Evolutionary conservation across 2,113 vertebrate species (phyloP), one percentile per base, ranked within the genome.

Genomic region (Peucedramus taeniatus): DNA sequence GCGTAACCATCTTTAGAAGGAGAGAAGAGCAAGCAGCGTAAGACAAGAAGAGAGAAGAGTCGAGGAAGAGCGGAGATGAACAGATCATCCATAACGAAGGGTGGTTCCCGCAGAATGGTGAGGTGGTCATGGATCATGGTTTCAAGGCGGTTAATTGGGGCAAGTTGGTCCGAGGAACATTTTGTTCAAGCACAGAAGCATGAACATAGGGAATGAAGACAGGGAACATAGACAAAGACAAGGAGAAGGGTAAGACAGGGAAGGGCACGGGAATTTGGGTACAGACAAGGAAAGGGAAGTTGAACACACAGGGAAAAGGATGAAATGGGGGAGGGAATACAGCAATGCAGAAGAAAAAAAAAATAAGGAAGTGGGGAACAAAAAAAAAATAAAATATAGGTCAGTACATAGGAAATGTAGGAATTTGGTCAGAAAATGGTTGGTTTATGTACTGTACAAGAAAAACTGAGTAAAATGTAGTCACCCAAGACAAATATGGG

Each of bases 61-160:
- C 99, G 99, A 99, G 99, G 99, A 99, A 99, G 98, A 99, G 98
- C 99, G 98, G 98, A 99, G 99, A 99, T 99, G 99, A 99, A 99
- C 99, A 99, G 99, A 99, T 99, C 99, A 99, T 99, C 99, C 99
- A 99, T 99, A 99, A 99, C 99, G 99, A 98, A 99, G 99, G 99
- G 99, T 99, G 99, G 99, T 98, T 99, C 99, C 99, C 99, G 99
- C 98, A 99, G 99, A 99, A 99, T 99, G 99, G 99, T 99, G 99
- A 99, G 98, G 99, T 99, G 99, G 99, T 99, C 99, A 99, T 99
- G 99, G 98, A 99, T 99, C 98, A 99, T 99, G 99, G 98, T 98
- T 96, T 99, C 98, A 99, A 98, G 99, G 98, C 98, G 98, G 99
- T 99, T 99, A 99, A 99, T 99, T 98, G 98, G 98, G 99, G 98